These are phyloP conservation scores for Chrysocyon brachyurus DNA, from an alignment of 2,797 vertebrate genomes.

Conservation along the genomic window DNA sequence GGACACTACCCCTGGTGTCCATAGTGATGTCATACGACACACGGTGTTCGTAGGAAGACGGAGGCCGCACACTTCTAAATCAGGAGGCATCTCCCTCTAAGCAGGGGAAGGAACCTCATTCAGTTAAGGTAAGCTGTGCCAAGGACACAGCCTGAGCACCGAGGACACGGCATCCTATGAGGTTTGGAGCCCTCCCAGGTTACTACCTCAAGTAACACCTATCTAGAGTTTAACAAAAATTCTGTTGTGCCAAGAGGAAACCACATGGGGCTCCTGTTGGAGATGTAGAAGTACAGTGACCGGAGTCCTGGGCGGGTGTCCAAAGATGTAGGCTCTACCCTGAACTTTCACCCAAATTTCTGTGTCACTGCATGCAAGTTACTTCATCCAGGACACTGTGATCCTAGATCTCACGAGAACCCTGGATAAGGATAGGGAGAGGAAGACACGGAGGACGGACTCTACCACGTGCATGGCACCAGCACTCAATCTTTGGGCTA, in stretches of 20 bases:
- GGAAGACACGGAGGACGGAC: background rate
- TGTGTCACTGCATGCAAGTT: background rate
- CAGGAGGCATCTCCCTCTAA: background rate
- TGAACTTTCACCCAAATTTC: background rate
- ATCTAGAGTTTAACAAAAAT: background rate
- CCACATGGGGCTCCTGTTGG: background rate
- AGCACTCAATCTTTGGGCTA: background rate
- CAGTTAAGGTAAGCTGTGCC: background rate
- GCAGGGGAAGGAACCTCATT: conserved; percentile 12
- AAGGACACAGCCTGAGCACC: background rate
- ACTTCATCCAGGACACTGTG: background rate
- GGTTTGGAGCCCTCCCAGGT: background rate
- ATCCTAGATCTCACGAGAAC: background rate
- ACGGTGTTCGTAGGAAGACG: background rate
- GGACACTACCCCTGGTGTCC: background rate
- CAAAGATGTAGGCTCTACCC: background rate
- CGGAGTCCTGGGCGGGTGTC: background rate
- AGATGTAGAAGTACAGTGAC: background rate
- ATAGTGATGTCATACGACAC: background rate
- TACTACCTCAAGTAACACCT: background rate
- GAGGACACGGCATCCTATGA: background rate
- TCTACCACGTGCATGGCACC: background rate
- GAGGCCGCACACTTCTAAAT: background rate
- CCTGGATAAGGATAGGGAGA: background rate
- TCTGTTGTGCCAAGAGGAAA: background rate